These are phyloP conservation scores for Achlya flavicornis DNA, from an alignment of 2,888 invertebrate species.

Conservation along the genomic window DNA sequence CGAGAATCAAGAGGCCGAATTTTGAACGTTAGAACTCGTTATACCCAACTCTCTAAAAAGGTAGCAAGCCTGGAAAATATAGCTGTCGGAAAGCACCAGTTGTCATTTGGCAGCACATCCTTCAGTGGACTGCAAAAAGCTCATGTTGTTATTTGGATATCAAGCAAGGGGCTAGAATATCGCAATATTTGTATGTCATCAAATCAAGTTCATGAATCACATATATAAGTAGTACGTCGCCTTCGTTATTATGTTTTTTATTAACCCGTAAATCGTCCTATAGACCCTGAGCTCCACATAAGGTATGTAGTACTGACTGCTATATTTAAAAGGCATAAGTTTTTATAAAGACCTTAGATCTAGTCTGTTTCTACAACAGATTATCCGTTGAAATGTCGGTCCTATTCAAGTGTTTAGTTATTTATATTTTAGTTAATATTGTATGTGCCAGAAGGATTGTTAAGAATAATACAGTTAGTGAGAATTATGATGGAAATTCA, in stretches of 20 bases:
- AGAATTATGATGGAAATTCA: slow-evolving; percentile 40
- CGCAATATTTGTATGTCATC: background rate
- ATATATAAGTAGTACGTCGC: background rate
- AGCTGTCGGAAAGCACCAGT: no score
- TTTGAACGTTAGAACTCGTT: no score
- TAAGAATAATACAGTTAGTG: slow-evolving; percentile 43
- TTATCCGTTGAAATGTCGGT: slow-evolving; percentile 43
- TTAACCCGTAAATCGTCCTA: background rate
- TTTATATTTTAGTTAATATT: slow-evolving; percentile 40
- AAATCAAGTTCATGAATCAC: background rate
- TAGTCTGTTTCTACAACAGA: slow-evolving; percentile 38
- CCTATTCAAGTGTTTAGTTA: slow-evolving; percentile 48
- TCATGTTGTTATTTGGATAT: no score
- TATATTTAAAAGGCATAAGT: slow-evolving; percentile 66
- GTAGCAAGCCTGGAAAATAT: no score
- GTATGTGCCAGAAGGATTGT: slow-evolving; percentile 46
- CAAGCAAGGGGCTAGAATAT: background rate
- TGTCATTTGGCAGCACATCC: no score
- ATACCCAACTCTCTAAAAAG: no score
- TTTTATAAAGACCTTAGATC: slow-evolving; percentile 54
- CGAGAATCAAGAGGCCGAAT: no score
- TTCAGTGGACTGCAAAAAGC: no score
- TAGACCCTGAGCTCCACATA: slow-evolving; percentile 54
- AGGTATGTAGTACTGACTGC: slow-evolving; percentile 50
- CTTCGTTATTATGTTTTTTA: slow-evolving; percentile 1